Base-by-base conservation (phyloP, 2,888 invertebrate species). In the Beris morrisii region DNA sequence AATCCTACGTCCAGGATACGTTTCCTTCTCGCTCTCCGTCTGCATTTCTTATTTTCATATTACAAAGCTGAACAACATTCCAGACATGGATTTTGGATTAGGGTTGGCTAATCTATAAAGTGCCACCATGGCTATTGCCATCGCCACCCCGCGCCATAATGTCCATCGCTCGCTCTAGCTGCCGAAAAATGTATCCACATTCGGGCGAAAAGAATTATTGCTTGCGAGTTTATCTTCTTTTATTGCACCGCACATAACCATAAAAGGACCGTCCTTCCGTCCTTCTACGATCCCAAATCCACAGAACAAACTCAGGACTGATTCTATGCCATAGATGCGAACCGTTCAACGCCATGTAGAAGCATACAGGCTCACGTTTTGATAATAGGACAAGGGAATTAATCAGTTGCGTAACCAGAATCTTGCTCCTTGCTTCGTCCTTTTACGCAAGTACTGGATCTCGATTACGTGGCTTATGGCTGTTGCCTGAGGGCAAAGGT, bases 221-320 rank as follows among this genome's bases (percentile, higher is more conserved):
- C 55, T 53, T 64, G 63, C 31, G 58, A 61, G 65, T 68, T 68
- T 68, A 68, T 68, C 68, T 65, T 68, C 65, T 65, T 68, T 68
- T 68, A 68, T 68, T 65, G 68, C 56, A 68, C 68, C 68, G 63
- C 68, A 68, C 57, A 68, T 68, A 68, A 68, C 52, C 65, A 59
- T 67, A 67, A 67, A 67, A 61, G 65, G 38, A 38, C 13, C 53
- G 31, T 15, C 50, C 53, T 7, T 32, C 13, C 31, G 38, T n/a
- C 38, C 38, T 11, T 12, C 2, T 22, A 58, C 4, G n/a, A 28
- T n/a, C 4, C 11, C 30, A 15, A 58, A n/a, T 30, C 46, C 13
- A 7, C 45, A n/a, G n/a, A n/a, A n/a, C n/a, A 3, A 28, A 5
- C 13, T 9, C 1, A 31, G 45, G 30, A 46, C 15, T 13, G 12